Conservation (phyloP, 2,888 invertebrate species). For the Boloria selene region DNA sequence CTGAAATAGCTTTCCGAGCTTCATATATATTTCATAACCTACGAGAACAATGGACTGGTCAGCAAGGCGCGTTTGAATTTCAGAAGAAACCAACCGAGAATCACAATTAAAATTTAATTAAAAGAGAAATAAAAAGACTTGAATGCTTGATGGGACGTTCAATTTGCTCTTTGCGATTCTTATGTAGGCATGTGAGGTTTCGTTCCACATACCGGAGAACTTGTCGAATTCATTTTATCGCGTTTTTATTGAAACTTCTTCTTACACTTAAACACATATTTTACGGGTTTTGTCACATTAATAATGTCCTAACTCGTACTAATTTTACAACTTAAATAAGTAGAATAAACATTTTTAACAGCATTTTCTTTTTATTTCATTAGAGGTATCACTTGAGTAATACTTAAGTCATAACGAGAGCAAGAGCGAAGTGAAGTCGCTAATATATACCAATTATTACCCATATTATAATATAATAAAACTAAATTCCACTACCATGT, state of each 20-base stretch:
- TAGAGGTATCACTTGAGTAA: too few species aligned
- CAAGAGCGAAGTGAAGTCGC: too few species aligned
- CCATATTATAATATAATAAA: conserved; percentile 6
- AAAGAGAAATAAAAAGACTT: conserved; percentile 7
- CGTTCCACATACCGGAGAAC: conserved; percentile 6
- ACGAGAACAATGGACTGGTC: conserved; percentile 35
- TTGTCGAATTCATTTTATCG: conserved; percentile 7
- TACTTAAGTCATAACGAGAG: too few species aligned
- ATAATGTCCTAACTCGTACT: too few species aligned
- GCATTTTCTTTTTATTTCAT: too few species aligned
- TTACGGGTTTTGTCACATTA: too few species aligned
- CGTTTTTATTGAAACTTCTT: conserved; percentile 2
- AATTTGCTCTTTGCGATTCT: conserved; percentile 14
- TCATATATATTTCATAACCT: conserved; percentile 51
- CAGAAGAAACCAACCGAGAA: background rate
- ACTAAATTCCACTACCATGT: background rate
- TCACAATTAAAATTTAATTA: background rate
- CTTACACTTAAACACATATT: background rate
- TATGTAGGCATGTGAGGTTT: conserved; percentile 17
- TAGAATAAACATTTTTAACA: too few species aligned
- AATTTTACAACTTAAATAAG: too few species aligned
- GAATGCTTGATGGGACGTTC: conserved; percentile 12
- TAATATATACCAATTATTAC: too few species aligned
- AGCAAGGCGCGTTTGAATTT: conserved; percentile 22
- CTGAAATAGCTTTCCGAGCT: conserved; percentile 32